These are phyloP conservation scores for Benitochromis conjunctus DNA, from an alignment of 2,113 vertebrate species.

Conservation along the genomic window DNA sequence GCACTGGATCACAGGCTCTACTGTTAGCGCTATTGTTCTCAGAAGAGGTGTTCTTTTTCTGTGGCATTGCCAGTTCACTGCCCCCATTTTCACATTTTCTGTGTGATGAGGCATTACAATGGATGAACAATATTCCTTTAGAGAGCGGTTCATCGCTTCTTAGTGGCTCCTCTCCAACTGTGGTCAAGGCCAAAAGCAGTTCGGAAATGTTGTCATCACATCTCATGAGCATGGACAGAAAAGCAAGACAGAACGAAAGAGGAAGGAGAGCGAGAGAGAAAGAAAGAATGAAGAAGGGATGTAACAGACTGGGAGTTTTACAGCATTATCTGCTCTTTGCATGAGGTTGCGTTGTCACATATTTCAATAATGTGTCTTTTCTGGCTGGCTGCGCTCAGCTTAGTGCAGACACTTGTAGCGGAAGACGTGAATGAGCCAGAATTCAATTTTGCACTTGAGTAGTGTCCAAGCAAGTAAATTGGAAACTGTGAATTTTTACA, in stretches of 20 bases:
- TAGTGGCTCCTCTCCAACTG: conserved; percentile 37
- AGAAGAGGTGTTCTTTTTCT: conserved; percentile 36
- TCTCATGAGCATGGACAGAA: neutral
- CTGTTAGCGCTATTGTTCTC: conserved; percentile 41
- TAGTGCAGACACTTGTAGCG: conserved; percentile 58
- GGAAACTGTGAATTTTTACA: conserved; percentile 28
- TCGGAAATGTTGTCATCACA: conserved; percentile 27
- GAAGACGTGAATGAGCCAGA: conserved; percentile 44
- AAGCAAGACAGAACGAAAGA: neutral
- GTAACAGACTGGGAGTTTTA: conserved; percentile 18
- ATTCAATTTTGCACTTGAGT: conserved; percentile 72
- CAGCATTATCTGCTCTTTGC: conserved; percentile 50
- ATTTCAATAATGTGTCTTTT: conserved; percentile 64
- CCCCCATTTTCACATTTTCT: conserved; percentile 38
- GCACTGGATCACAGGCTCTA: conserved; percentile 5
- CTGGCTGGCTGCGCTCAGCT: conserved; percentile 48
- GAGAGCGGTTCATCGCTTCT: conserved; percentile 14
- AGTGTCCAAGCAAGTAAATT: conserved; percentile 53
- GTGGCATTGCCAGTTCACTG: conserved; percentile 42
- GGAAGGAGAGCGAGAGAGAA: neutral
- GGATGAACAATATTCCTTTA: conserved; percentile 45
- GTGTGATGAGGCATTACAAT: conserved; percentile 48
- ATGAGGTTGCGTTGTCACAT: conserved; percentile 50
- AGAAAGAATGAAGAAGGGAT: neutral
- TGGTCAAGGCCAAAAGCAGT: conserved; percentile 33